phyloP scores from a whole-genome alignment of 2,888 invertebrate species.

The Endomychus coccineus region DNA sequence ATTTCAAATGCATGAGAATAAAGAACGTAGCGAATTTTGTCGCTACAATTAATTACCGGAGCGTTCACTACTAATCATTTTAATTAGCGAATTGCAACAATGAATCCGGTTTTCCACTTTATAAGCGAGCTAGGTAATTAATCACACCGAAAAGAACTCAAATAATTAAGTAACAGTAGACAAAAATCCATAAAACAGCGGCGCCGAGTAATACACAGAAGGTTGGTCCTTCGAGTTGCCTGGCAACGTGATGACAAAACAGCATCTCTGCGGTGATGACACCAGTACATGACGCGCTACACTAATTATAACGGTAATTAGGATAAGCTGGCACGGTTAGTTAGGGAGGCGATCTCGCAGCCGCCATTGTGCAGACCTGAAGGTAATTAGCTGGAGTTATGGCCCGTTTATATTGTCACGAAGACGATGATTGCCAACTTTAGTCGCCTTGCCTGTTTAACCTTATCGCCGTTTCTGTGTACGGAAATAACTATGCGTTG shows the following conservation, averaged over 20 bases:
- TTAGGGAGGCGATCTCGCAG: conserved; percentile 30
- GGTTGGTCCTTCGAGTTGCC: conserved; percentile 24
- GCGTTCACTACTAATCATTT: no score
- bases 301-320: conserved; percentile 45
- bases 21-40: no score
- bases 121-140: background rate
- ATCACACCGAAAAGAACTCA: background rate
- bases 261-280: conserved; percentile 24
- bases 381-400: conserved; percentile 41
- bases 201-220: conserved; percentile 27
- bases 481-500: no score
- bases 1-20: no score
- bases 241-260: conserved; percentile 37
- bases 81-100: no score
- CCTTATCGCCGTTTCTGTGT: conserved; percentile 21
- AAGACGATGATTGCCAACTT: conserved; percentile 41
- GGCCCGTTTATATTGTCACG: conserved; percentile 40
- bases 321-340: conserved; percentile 43
- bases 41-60: no score
- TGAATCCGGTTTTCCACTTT: no score
- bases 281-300: conserved; percentile 24
- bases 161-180: conserved; percentile 16
- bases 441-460: conserved; percentile 34
- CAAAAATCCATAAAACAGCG: conserved; percentile 39
- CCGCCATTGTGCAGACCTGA: conserved; percentile 31